Base-by-base conservation (phyloP, 2,888 invertebrate species). In the Hirtodrosophila histrioides region DNA sequence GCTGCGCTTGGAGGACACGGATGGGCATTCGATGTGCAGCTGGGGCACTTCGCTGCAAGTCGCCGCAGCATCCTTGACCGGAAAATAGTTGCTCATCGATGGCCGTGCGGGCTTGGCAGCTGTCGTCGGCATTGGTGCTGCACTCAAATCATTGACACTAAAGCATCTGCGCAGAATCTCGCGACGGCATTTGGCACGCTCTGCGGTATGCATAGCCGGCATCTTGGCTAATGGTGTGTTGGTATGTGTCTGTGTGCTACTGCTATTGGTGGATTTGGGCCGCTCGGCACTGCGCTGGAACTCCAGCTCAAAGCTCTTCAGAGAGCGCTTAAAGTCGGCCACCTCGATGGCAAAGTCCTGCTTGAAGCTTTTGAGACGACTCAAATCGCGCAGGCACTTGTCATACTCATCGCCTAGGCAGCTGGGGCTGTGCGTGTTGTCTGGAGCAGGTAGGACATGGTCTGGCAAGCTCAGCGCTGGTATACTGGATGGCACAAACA, bases 61-160 rank as follows among this genome's bases (percentile, higher is more conserved):
- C 40, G 39, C 24, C 2, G 11, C 10, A 0, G 40, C 29, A 35
- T 63, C 53, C 7, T 66, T 65, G 8, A 12, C 35, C 1, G 66
- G 54, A 29, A 89, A 88, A 39, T 84, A 88, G 29, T 74, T 85
- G 44, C 87, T 89, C 8, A 74, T 17, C 17, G 17, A 17, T 17
- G 17, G 51, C 27, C 68, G 60, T 2, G 17, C 17, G 1, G 46
- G 12, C 4, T 56, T 55, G n/a, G 36, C 5, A 6, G 49, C 27
- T 17, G 45, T 27, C 27, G 27, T 46, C 0, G 39, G 29, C 2
- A 44, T 8, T 1, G 53, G 10, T 4, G 8, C 17, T 2, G 5
- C 36, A 36, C 44, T 68, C 6, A 91, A 58, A 67, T 91, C 91
- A 29, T 90, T 88, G 35, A 86, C 84, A 11, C 91, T 91, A 7